These are phyloP conservation scores for Astyanax mexicanus DNA, from an alignment of 2,797 vertebrate genomes.

Conservation along the genomic window DNA sequence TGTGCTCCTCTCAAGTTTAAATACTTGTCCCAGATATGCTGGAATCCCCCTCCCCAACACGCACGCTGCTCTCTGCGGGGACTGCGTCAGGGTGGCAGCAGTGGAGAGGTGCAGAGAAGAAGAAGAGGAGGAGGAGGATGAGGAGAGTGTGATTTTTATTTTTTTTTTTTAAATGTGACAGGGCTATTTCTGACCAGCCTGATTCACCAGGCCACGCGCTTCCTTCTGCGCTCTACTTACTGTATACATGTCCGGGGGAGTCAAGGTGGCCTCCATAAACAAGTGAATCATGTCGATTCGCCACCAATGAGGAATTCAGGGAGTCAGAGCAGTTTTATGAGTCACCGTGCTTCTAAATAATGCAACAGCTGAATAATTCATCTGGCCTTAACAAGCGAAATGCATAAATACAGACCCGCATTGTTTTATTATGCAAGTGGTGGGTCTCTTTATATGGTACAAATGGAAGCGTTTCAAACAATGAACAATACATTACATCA, in stretches of 20 bases:
- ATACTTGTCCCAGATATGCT: no score
- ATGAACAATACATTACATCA: background rate
- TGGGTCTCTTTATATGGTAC: background rate
- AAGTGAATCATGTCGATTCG: background rate
- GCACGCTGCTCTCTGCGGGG: background rate
- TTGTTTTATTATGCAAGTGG: background rate
- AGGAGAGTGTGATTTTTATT: background rate
- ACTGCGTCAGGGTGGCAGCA: background rate
- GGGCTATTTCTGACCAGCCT: conserved; percentile 22
- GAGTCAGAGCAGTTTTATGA: background rate
- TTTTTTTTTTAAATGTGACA: background rate
- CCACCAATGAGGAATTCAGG: background rate
- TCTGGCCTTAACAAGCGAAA: background rate
- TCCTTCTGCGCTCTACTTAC: conserved; percentile 4
- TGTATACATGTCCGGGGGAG: conserved; percentile 1
- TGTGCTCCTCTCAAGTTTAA: no score
- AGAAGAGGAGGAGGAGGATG: background rate
- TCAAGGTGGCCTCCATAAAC: conserved; percentile 9
- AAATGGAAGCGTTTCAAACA: background rate
- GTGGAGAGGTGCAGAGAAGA: background rate
- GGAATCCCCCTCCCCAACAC: background rate
- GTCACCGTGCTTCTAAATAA: conserved; percentile 13
- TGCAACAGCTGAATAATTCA: background rate
- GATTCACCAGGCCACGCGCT: conserved; percentile 25
- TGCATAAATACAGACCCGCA: background rate